A percentile compares a stretch with the other conserved stretches of the same genome.
phyloP scores from a whole-genome alignment of 2,797 vertebrate species.

The Malurus leucopterus region DNA sequence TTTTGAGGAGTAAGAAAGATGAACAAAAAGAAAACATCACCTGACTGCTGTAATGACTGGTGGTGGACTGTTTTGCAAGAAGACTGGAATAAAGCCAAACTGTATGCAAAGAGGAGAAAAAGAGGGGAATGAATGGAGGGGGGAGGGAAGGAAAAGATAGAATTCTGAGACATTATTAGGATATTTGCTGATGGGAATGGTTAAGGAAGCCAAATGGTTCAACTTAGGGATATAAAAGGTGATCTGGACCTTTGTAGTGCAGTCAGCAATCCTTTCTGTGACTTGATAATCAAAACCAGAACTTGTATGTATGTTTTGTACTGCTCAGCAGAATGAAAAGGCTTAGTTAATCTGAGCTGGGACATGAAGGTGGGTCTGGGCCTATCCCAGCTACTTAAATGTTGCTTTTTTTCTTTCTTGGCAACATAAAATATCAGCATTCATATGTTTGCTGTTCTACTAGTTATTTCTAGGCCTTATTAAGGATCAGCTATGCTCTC shows the following conservation, averaged over 20 bases:
- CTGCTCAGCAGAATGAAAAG: neutral
- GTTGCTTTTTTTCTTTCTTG: neutral
- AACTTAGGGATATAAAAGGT: neutral
- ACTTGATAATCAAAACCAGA: conserved; percentile 11
- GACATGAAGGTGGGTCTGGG: neutral
- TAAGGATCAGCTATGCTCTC: neutral
- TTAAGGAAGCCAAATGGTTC: neutral
- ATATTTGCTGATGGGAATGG: neutral
- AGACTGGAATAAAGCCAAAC: neutral
- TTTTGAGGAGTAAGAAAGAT: neutral
- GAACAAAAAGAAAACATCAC: neutral
- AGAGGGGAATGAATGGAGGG: neutral
- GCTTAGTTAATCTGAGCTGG: neutral
- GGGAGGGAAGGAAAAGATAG: neutral
- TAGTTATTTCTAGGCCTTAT: neutral
- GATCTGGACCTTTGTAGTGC: neutral
- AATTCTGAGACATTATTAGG: neutral
- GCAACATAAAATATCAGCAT: neutral
- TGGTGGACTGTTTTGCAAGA: neutral
- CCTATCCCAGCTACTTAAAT: neutral
- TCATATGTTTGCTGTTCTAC: neutral
- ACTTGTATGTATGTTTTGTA: neutral
- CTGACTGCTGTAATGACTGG: neutral
- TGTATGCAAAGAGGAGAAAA: neutral
- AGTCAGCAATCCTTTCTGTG: neutral